Percentiles rank a stretch among this genome's conserved stretches.
Evolutionary conservation across 2,888 invertebrate genomes (phyloP).

Genomic region (Thera obeliscata): DNA sequence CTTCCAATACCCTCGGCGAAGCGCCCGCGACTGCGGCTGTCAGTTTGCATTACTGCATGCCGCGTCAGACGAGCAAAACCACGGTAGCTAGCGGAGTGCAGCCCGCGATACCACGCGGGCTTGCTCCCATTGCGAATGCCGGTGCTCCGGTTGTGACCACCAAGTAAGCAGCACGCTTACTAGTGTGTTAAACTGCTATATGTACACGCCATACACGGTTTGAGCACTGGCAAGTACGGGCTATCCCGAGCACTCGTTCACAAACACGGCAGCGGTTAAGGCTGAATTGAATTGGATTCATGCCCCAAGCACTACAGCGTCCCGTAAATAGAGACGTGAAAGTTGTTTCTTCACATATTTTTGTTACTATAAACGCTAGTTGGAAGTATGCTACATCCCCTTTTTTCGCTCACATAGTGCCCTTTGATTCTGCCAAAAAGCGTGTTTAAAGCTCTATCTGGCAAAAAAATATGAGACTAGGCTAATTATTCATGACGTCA

Average conservation of each 20-base stretch:
- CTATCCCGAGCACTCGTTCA: background rate
- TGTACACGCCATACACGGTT: constrained; percentile 50
- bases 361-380: background rate
- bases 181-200: constrained; percentile 61
- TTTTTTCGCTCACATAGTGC: no score
- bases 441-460: background rate
- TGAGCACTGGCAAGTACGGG: constrained; percentile 36
- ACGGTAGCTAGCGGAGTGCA: constrained; percentile 84
- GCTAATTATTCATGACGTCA: background rate
- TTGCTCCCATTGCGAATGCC: constrained; percentile 79
- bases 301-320: background rate
- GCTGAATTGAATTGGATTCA: background rate
- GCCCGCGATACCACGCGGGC: constrained; percentile 80
- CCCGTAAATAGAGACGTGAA: background rate
- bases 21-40: constrained; percentile 94
- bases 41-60: constrained; percentile 95
- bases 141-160: constrained; percentile 78
- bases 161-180: constrained; percentile 80
- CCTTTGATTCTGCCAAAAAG: background rate
- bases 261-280: background rate
- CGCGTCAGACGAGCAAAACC: constrained; percentile 86
- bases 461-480: background rate
- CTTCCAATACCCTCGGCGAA: constrained; percentile 92
- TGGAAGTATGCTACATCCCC: no score
- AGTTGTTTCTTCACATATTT: background rate